phyloP scores from a whole-genome alignment of 2,888 invertebrate genomes.

The Nemoura dubitans region DNA sequence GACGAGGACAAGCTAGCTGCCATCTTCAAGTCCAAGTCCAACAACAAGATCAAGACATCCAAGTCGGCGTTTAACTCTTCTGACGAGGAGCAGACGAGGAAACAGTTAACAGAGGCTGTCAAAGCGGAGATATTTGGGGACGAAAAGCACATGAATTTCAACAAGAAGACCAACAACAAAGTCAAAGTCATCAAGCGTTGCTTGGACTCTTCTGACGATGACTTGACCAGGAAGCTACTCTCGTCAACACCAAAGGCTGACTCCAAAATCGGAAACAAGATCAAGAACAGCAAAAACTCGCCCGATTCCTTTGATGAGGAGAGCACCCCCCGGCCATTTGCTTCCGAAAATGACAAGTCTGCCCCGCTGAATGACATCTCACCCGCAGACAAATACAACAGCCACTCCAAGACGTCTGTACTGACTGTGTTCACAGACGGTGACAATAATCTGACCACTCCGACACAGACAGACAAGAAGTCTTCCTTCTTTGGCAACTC shows the following conservation, averaged over 20 bases:
- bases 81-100: conserved; percentile 56
- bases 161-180: conserved; percentile 33
- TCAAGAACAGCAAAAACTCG: conserved; percentile 44
- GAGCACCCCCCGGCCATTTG: conserved; percentile 31
- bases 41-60: conserved; percentile 52
- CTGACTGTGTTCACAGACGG: conserved; percentile 63
- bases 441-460: conserved; percentile 61
- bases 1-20: conserved; percentile 48
- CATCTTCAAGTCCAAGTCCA: conserved; percentile 41
- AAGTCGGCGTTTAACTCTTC: conserved; percentile 48
- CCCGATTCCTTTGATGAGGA: conserved; percentile 48
- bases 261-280: conserved; percentile 42
- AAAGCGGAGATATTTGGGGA: conserved; percentile 55
- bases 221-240: conserved; percentile 43
- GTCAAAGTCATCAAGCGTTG: conserved; percentile 21
- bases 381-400: conserved; percentile 45
- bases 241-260: conserved; percentile 43
- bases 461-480: conserved; percentile 47
- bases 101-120: conserved; percentile 54
- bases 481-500: conserved; percentile 43
- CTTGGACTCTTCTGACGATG: conserved; percentile 49
- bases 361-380: conserved; percentile 46
- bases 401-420: conserved; percentile 27
- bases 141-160: conserved; percentile 52
- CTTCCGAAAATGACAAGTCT: conserved; percentile 42